Evolutionary conservation across 2,113 vertebrate genomes (phyloP), one percentile per base, ranked within the genome.

Genomic region (Speoplatyrhinus poulsoni): DNA sequence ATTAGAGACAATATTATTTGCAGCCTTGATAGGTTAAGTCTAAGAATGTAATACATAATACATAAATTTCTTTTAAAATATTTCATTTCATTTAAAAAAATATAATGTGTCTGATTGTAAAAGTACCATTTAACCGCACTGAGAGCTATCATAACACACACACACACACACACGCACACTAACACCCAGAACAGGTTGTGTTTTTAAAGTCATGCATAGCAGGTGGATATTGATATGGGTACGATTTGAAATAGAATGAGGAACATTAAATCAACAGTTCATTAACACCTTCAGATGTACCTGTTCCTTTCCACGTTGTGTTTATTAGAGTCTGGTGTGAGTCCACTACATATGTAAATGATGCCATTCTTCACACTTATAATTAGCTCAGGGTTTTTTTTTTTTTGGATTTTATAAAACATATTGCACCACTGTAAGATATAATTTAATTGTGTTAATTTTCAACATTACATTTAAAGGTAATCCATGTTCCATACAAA

Each of bases 211-310:
- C 4, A 19, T 11, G 33, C 33, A 48, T 62, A 41, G 36, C 36
- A 41, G 70, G 56, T 75, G 67, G 65, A 71, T 75, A 76, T 73
- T 74, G 61, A 84, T 76, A 53, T 60, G 59, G n/a, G 67, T 80
- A 74, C 82, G 3, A 79, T 82, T 75, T 82, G 48, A 83, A 89
- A 66, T 58, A 65, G 63, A 82, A 72, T 55, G 52, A 6, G 65
- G 26, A 60, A 62, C 61, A 80, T 76, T 73, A 86, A 59, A 83
- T 70, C 55, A 76, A 56, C 80, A 80, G 73, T 81, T 89, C 76
- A 89, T 90, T 88, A 91, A 85, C 90, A 91, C 80, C 76, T 91
- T 86, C 69, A 70, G 75, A 85, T 69, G 70, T 89, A 88, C 86
- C 81, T 87, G 79, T 65, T 85, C 73, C 71, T 76, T 77, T 77